These are phyloP conservation scores for Microctonus brassicae DNA, from an alignment of 2,888 invertebrate genomes.

Conservation along the genomic window DNA sequence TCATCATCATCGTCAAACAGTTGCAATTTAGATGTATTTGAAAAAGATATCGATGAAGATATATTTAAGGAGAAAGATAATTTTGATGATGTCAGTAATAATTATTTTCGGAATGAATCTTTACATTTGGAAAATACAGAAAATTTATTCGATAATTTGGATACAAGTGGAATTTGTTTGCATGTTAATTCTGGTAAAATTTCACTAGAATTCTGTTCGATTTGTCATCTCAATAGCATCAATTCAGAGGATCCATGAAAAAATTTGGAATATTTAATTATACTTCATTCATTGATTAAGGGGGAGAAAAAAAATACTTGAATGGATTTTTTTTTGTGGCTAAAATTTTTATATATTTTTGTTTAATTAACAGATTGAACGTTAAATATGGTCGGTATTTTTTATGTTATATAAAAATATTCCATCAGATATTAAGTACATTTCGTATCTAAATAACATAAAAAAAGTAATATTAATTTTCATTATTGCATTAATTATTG, in stretches of 20 bases:
- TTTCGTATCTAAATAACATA: neutral
- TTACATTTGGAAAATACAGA: no score
- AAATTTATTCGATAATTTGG: no score
- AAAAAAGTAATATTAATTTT: neutral
- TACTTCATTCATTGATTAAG: no score
- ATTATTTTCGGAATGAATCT: no score
- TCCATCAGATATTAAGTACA: neutral
- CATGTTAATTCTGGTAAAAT: conserved; percentile 73
- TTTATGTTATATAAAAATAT: neutral
- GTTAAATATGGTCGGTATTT: conserved; percentile 41
- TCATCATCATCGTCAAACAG: neutral
- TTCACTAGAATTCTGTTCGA: conserved; percentile 74
- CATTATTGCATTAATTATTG: neutral
- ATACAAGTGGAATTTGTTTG: conserved; percentile 73
- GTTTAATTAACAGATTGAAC: neutral
- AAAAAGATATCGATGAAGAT: neutral
- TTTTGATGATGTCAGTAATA: no score
- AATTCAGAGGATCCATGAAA: conserved; percentile 41
- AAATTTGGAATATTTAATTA: no score
- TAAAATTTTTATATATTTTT: no score
- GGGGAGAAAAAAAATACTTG: no score
- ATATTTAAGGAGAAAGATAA: no score
- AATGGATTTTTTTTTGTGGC: no score
- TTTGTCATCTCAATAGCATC: conserved; percentile 71
- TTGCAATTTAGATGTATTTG: neutral